A percentile compares a stretch with the other conserved stretches of the same genome.
phyloP scores from a whole-genome alignment of 2,888 invertebrate genomes.

The Isotomurus palustris region DNA sequence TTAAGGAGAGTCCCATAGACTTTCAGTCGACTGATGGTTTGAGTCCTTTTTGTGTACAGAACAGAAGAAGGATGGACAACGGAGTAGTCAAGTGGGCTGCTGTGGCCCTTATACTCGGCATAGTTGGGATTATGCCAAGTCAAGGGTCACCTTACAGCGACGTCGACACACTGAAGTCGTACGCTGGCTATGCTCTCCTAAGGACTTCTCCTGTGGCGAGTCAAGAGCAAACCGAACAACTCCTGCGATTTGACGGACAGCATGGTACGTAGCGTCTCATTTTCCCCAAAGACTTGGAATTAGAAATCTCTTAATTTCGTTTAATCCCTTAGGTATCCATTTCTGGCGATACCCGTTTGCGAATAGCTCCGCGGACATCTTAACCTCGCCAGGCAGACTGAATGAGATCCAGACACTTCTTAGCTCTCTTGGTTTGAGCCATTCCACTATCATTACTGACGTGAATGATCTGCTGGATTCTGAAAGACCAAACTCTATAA shows the following conservation, averaged over 20 bases:
- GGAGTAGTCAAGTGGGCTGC: too few species aligned
- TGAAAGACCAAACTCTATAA: conserved; percentile 20
- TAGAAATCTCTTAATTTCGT: not conserved
- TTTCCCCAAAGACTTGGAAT: not conserved
- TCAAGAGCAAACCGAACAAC: conserved; percentile 24
- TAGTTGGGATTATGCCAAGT: not conserved
- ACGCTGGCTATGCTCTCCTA: conserved; percentile 39
- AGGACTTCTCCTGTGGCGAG: conserved; percentile 28
- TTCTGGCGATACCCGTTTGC: conserved; percentile 44
- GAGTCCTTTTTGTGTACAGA: too few species aligned
- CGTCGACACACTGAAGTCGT: conserved; percentile 28
- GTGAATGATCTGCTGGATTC: conserved; percentile 46
- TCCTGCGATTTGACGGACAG: conserved; percentile 32
- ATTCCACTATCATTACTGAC: conserved; percentile 48
- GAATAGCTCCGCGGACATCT: conserved; percentile 40
- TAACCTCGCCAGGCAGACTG: conserved; percentile 37
- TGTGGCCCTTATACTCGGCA: too few species aligned
- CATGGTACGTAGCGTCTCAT: conserved; percentile 24
- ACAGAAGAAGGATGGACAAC: too few species aligned
- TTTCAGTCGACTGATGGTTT: too few species aligned
- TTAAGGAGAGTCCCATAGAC: too few species aligned
- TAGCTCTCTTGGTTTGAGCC: conserved; percentile 29
- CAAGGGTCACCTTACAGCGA: not conserved
- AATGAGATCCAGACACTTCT: conserved; percentile 28
- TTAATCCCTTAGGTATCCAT: conserved; percentile 31